A percentile compares a stretch with the other conserved stretches of the same genome.
Conservation (phyloP, 1,140 invertebrate genomes). For the Euwallacea similis region DNA sequence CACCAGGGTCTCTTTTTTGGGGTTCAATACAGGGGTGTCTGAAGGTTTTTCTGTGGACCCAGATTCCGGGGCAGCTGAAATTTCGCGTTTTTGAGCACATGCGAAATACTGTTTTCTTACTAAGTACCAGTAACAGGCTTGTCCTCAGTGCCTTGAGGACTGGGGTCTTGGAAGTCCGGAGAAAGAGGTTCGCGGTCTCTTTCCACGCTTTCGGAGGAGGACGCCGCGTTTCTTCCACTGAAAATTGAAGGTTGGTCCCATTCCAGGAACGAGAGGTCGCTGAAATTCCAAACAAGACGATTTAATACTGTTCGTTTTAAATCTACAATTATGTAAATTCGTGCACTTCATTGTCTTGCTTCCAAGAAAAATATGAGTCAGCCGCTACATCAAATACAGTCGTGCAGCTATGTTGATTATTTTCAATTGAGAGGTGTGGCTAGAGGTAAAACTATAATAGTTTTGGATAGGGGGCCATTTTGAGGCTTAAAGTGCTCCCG, state of each 20-base stretch:
- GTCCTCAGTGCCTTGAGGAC: constrained; percentile 29
- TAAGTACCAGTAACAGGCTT: constrained; percentile 29
- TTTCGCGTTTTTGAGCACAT: background rate
- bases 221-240: background rate
- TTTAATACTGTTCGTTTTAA: background rate
- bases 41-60: constrained; percentile 10
- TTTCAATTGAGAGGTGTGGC: background rate
- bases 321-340: background rate
- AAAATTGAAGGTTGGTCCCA: constrained; percentile 23
- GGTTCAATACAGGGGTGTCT: constrained; percentile 39
- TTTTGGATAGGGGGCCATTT: background rate
- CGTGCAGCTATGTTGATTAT: background rate
- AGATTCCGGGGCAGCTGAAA: background rate
- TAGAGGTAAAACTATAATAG: background rate
- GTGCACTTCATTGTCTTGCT: too few species aligned
- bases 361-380: background rate
- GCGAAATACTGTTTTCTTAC: background rate
- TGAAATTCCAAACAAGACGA: background rate
- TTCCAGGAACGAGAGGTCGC: constrained; percentile 30
- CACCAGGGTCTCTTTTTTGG: constrained; percentile 38
- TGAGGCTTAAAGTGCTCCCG: too few species aligned
- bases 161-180: constrained; percentile 50
- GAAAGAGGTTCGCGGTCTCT: constrained; percentile 47
- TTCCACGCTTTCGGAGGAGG: constrained; percentile 9
- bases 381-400: background rate